Evolutionary conservation across 2,888 invertebrate genomes (phyloP), one percentile per base, ranked within the genome.

Genomic region (Agriopis leucophaearia): DNA sequence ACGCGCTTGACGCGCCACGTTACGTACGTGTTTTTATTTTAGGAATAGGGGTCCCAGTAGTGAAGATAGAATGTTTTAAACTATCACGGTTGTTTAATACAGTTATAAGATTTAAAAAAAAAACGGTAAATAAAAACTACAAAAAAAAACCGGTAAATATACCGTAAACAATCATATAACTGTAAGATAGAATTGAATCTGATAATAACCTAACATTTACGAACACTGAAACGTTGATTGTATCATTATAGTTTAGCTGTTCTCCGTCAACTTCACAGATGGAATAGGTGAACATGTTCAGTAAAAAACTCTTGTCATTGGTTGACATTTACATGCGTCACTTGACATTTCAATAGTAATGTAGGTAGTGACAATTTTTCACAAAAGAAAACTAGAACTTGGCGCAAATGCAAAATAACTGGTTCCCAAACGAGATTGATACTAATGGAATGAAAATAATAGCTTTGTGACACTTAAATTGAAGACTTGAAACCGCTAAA

Each of bases 301-400:
- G 47, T 66, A 62, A 57, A 59, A 55, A 18, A 38, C 13, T 56
- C 42, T 58, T 62, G 58, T 66, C 69, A 58, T 65, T 62, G 45
- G 58, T 51, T 65, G 69, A 69, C 65, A 69, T 69, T 69, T 58
- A 54, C 40, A 16, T 15, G 45, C 58, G 55, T 59, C 65, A 58
- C 38, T 44, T 69, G 69, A 69, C 69, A 69, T 69, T 69, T 67
- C 16, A 52, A 61, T 62, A 18, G 38, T 36, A 35, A 63, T 60
- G 60, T 68, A 51, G 68, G 64, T 68, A 64, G 68, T 58, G 59
- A 67, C 62, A 54, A 66, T 62, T 66, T 66, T 62, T 18, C 12
- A 66, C 54, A 54, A 58, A 51, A 60, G 51, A 59, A 61, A 59
- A 65, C 50, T 59, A 59, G 59, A 59, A 48, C 50, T 50, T 40